phyloP scores from a whole-genome alignment of 1,140 invertebrate species.

The Homarus americanus region DNA sequence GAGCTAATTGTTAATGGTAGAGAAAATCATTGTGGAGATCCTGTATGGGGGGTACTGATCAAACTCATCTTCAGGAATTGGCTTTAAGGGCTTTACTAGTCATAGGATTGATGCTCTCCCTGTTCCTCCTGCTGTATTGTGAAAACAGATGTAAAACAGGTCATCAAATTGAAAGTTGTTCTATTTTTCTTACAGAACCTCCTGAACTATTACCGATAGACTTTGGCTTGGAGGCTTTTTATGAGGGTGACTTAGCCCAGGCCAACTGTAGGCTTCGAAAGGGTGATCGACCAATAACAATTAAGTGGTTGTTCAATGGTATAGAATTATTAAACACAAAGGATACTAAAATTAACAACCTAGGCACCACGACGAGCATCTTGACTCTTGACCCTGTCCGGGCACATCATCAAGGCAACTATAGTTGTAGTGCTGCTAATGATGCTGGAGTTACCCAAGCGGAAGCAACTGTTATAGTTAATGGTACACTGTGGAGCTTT shows the following conservation, averaged over 20 bases:
- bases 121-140: constrained; percentile 43
- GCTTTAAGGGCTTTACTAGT: constrained; percentile 1
- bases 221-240: constrained; percentile 74
- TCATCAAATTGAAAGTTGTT: constrained; percentile 17
- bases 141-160: background rate
- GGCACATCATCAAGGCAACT: constrained; percentile 76
- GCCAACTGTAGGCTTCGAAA: constrained; percentile 89
- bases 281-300: constrained; percentile 88
- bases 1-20: constrained; percentile 68
- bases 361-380: constrained; percentile 72
- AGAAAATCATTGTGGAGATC: constrained; percentile 18
- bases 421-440: constrained; percentile 83
- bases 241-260: constrained; percentile 81
- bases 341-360: constrained; percentile 57
- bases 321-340: constrained; percentile 75
- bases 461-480: constrained; percentile 66
- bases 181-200: constrained; percentile 69
- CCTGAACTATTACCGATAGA: constrained; percentile 68
- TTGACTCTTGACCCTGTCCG: constrained; percentile 74
- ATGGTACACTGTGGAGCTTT: constrained; percentile 64
- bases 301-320: constrained; percentile 87
- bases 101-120: constrained; percentile 33
- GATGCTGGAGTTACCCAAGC: constrained; percentile 79
- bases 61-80: constrained; percentile 7
- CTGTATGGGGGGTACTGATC: constrained; percentile 6